A percentile compares a stretch with the other conserved stretches of the same genome.
Evolutionary conservation across 2,888 invertebrate genomes (phyloP).

Genomic region (Nomada lathburiana): DNA sequence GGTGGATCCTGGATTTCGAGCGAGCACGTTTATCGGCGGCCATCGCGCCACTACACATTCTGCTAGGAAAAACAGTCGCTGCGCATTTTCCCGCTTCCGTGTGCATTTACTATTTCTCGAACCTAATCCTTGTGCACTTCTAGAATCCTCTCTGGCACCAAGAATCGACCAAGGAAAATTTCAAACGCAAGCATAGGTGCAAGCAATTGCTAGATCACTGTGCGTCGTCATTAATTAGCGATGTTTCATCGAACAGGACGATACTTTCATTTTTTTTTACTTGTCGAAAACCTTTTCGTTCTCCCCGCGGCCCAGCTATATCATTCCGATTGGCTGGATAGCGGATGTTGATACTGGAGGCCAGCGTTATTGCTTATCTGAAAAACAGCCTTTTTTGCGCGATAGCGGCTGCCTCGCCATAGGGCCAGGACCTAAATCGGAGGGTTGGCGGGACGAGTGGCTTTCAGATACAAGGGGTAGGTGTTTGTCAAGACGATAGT

Average conservation of each 20-base stretch:
- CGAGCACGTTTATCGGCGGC: slow-evolving; percentile 40
- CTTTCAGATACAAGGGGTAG: slow-evolving; percentile 78
- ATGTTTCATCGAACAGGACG: slow-evolving; percentile 3
- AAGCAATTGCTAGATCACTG: too few relatives aligned
- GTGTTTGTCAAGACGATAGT: slow-evolving; percentile 77
- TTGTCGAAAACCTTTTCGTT: not conserved
- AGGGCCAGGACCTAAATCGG: slow-evolving; percentile 64
- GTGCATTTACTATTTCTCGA: not conserved
- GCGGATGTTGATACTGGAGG: slow-evolving; percentile 61
- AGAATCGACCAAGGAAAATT: too few relatives aligned
- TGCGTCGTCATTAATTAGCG: not conserved
- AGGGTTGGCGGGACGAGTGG: slow-evolving; percentile 72
- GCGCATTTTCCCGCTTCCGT: slow-evolving; percentile 12
- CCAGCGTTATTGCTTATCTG: slow-evolving; percentile 60
- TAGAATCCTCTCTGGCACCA: not conserved
- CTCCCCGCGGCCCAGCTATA: slow-evolving; percentile 27
- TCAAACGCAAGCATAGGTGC: too few relatives aligned
- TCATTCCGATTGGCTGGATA: slow-evolving; percentile 70
- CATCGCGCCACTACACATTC: slow-evolving; percentile 44
- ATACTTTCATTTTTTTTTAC: slow-evolving; percentile 15
- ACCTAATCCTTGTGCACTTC: too few relatives aligned
- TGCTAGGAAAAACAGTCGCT: slow-evolving; percentile 40
- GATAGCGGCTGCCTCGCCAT: slow-evolving; percentile 56
- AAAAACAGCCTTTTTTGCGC: slow-evolving; percentile 53
- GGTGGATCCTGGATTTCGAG: slow-evolving; percentile 59